A percentile compares a stretch with the other conserved stretches of the same genome.
Evolutionary conservation across 2,113 vertebrate species (phyloP).

Genomic region (Corythornis madagascariensis): DNA sequence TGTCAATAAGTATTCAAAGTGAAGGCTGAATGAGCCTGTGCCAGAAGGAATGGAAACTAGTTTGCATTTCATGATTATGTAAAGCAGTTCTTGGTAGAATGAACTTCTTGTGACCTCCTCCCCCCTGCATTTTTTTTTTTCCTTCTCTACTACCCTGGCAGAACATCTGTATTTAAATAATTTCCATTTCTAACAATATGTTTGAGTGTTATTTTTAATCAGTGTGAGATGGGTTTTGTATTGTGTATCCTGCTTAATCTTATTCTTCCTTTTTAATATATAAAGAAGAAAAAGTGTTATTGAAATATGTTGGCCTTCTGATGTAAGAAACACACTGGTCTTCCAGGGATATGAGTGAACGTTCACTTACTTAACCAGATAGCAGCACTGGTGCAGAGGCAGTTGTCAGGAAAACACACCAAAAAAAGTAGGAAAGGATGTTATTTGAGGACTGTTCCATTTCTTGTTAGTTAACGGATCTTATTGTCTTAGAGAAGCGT

Average conservation of each 20-base stretch:
- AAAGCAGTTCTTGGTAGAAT: constrained; percentile 53
- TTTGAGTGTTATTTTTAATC: constrained; percentile 18
- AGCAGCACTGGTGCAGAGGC: not conserved
- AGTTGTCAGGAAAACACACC: not conserved
- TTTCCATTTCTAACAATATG: constrained; percentile 22
- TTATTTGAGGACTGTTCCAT: not conserved
- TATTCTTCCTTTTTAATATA: not conserved
- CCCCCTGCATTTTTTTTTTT: fast-evolving
- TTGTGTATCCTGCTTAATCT: not conserved
- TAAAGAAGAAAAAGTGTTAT: not conserved
- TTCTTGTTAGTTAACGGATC: not conserved
- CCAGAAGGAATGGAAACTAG: constrained; percentile 62
- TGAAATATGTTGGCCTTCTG: not conserved
- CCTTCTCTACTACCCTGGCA: not conserved
- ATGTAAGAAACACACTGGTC: not conserved
- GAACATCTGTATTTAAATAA: not conserved
- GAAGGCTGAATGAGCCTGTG: constrained; percentile 54
- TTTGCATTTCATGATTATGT: constrained; percentile 70
- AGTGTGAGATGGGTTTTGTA: not conserved
- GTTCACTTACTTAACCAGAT: not conserved
- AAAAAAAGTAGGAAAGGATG: not conserved
- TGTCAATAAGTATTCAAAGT: constrained; percentile 68
- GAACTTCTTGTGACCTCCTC: constrained; percentile 47
- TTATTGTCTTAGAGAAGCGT: not conserved
- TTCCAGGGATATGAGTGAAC: not conserved